These are phyloP conservation scores for Poeciliopsis prolifica DNA, from an alignment of 2,113 vertebrate species.

Conservation along the genomic window DNA sequence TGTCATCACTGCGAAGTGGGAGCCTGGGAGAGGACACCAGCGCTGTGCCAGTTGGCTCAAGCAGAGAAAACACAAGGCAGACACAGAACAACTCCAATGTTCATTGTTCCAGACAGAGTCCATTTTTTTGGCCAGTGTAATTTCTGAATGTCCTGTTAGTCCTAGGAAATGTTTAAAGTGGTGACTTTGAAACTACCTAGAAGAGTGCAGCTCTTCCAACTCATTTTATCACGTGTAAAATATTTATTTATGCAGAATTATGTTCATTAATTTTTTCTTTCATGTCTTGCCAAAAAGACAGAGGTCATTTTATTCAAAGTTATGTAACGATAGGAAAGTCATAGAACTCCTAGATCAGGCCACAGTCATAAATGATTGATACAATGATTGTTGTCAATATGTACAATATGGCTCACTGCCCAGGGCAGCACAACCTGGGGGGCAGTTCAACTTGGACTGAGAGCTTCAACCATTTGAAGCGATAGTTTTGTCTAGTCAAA, in stretches of 20 bases:
- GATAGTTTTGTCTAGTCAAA: no score
- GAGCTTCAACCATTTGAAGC: no score
- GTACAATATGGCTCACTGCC: not conserved
- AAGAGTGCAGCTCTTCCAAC: not conserved
- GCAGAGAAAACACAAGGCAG: slow-evolving; percentile 79
- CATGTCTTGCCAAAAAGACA: slow-evolving; percentile 21
- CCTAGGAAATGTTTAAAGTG: slow-evolving; percentile 39
- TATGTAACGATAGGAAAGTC: slow-evolving; percentile 46
- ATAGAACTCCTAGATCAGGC: slow-evolving; percentile 13
- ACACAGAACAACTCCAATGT: slow-evolving; percentile 78
- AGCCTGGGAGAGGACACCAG: slow-evolving; percentile 68
- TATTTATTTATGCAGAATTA: not conserved
- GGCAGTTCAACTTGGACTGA: not conserved
- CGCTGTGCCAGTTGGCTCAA: slow-evolving; percentile 80
- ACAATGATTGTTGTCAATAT: not conserved
- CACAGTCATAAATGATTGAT: not conserved
- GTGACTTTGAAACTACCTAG: slow-evolving; percentile 2
- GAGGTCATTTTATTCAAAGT: slow-evolving; percentile 48
- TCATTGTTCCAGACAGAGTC: slow-evolving; percentile 77
- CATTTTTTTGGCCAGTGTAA: slow-evolving; percentile 56
- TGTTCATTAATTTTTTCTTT: not conserved
- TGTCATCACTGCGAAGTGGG: slow-evolving; percentile 78
- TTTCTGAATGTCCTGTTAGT: slow-evolving; percentile 60
- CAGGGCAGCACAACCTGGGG: not conserved
- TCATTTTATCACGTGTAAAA: not conserved